Conservation (phyloP, 2,888 invertebrate genomes). For the Isotomurus palustris region DNA sequence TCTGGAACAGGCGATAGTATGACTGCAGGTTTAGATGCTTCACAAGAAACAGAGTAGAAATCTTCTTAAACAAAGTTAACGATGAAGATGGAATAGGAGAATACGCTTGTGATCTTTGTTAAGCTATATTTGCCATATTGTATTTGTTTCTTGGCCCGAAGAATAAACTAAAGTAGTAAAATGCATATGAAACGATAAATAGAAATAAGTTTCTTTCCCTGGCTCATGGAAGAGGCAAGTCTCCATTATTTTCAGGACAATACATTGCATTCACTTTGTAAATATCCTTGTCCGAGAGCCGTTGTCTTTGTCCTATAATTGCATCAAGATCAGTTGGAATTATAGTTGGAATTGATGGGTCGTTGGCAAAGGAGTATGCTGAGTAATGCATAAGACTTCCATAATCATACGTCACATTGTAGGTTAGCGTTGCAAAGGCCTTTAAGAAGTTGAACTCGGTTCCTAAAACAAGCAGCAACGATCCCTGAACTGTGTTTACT, state of each 20-base stretch:
- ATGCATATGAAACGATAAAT: too few species aligned
- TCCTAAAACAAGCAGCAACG: neutral
- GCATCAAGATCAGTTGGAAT: slow-evolving; percentile 3
- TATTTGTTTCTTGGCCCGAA: too few species aligned
- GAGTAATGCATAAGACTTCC: slow-evolving; percentile 25
- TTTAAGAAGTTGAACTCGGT: slow-evolving; percentile 10
- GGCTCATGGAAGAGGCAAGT: neutral
- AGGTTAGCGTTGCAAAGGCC: neutral
- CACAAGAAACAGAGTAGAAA: too few species aligned
- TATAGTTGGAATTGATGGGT: slow-evolving; percentile 1
- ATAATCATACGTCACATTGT: slow-evolving; percentile 15
- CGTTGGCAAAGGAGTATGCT: neutral
- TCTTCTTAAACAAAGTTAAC: too few species aligned
- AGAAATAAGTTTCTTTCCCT: neutral
- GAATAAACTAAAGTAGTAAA: too few species aligned
- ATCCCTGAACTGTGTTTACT: too few species aligned
- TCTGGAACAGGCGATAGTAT: too few species aligned
- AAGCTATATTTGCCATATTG: too few species aligned
- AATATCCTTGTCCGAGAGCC: slow-evolving; percentile 5
- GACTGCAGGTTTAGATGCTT: too few species aligned
- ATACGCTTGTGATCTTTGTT: too few species aligned
- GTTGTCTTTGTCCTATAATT: slow-evolving; percentile 2
- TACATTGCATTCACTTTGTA: slow-evolving; percentile 12
- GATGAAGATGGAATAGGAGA: too few species aligned
- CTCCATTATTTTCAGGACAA: slow-evolving; percentile 3